Evolutionary conservation across 2,113 vertebrate genomes (phyloP).

Genomic region (Sebastes fasciatus): DNA sequence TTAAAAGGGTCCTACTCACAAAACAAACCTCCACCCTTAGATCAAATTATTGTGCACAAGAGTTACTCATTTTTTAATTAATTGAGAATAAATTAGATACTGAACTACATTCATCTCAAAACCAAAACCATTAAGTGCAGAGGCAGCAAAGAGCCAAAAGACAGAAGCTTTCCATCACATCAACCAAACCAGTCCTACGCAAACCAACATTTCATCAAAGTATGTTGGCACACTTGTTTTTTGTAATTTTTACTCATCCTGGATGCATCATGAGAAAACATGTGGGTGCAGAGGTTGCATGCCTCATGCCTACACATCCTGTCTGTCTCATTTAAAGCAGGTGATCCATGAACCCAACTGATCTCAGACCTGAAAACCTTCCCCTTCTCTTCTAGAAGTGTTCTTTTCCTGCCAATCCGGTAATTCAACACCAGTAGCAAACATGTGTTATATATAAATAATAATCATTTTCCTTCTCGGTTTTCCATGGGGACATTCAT

Average conservation of each 20-base stretch:
- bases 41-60: neutral
- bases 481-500: neutral
- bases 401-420: neutral
- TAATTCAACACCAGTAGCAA: neutral
- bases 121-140: neutral
- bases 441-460: neutral
- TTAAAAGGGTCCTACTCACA: neutral
- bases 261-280: neutral
- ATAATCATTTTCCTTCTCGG: neutral
- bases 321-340: slow-evolving; percentile 1
- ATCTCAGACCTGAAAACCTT: slow-evolving; percentile 4
- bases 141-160: neutral
- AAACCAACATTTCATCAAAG: neutral
- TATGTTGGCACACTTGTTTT: neutral
- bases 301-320: slow-evolving; percentile 1
- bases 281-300: neutral
- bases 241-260: neutral
- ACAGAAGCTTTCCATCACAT: neutral
- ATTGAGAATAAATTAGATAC: neutral
- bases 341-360: neutral
- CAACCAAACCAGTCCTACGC: neutral
- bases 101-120: neutral
- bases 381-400: neutral
- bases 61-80: neutral
- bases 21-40: neutral